Conservation (phyloP, 2,113 vertebrate genomes). For the Plecturocebus donacophilus region DNA sequence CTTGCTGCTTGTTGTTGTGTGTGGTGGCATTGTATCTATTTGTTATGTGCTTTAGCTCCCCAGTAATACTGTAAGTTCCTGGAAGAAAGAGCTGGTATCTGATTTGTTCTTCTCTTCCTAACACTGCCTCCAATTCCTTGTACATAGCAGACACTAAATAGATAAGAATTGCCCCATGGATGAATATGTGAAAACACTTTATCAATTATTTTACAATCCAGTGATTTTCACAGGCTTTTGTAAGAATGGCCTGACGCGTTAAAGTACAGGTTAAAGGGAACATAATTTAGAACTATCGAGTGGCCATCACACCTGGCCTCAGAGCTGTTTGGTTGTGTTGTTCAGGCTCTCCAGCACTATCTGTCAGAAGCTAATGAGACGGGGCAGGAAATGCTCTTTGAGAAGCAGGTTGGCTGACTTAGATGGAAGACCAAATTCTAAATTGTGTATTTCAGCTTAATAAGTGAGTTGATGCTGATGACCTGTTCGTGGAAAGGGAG, state of each 20-base stretch:
- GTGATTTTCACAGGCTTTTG: not conserved
- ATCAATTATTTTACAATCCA: not conserved
- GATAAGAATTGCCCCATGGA: not conserved
- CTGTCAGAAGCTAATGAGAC: not conserved
- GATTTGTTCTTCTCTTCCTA: not conserved
- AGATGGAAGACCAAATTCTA: not conserved
- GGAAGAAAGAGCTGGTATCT: not conserved
- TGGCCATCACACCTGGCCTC: not conserved
- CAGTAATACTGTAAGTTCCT: not conserved
- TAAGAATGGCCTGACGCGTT: not conserved
- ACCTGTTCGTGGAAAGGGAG: not conserved
- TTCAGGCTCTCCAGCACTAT: not conserved
- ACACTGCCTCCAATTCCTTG: not conserved
- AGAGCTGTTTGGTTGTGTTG: not conserved
- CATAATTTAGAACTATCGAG: not conserved
- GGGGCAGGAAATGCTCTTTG: not conserved
- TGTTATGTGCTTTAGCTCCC: not conserved
- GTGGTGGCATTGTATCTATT: not conserved
- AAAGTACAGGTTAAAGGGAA: not conserved
- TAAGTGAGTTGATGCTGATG: not conserved
- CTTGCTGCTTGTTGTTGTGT: not conserved
- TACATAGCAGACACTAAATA: not conserved
- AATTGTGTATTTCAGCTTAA: not conserved
- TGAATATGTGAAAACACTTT: not conserved
- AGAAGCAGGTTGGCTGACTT: not conserved